These are phyloP conservation scores for Tetranychus truncatus DNA, from an alignment of 2,888 invertebrate genomes.

Conservation along the genomic window DNA sequence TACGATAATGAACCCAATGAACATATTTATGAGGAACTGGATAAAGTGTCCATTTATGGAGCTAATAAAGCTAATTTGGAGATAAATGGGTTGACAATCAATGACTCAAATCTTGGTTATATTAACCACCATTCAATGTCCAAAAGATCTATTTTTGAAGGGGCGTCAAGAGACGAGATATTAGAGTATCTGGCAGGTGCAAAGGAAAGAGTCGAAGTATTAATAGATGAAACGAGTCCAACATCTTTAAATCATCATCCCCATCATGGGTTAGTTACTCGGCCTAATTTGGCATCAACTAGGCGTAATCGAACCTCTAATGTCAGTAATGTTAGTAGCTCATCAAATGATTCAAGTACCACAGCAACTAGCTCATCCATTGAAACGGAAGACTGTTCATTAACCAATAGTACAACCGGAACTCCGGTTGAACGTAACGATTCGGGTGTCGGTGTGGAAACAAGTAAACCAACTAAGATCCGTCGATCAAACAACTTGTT, in stretches of 20 bases:
- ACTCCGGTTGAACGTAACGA: conserved; percentile 69
- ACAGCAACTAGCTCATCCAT: conserved; percentile 19
- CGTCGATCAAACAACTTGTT: conserved; percentile 9
- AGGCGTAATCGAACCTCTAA: conserved; percentile 21
- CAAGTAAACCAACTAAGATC: conserved; percentile 57
- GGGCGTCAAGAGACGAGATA: conserved; percentile 60
- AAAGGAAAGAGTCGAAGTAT: conserved; percentile 24
- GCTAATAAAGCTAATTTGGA: conserved; percentile 4
- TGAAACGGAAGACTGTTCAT: conserved; percentile 14
- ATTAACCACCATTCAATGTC: neutral
- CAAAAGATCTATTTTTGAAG: conserved; percentile 20
- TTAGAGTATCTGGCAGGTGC: conserved; percentile 63
- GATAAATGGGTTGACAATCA: neutral
- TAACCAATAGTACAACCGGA: conserved; percentile 13
- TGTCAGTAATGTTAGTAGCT: conserved; percentile 18
- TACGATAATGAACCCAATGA: conserved; percentile 10
- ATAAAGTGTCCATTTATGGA: conserved; percentile 13
- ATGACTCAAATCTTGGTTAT: neutral
- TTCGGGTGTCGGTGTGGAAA: conserved; percentile 79
- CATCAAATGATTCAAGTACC: conserved; percentile 19
- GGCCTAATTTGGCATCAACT: neutral
- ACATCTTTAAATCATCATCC: neutral
- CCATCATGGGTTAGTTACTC: neutral
- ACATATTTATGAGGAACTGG: conserved; percentile 22
- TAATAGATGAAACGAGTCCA: conserved; percentile 2